Conservation (phyloP, 2,797 vertebrate genomes). For the Balearica regulorum region DNA sequence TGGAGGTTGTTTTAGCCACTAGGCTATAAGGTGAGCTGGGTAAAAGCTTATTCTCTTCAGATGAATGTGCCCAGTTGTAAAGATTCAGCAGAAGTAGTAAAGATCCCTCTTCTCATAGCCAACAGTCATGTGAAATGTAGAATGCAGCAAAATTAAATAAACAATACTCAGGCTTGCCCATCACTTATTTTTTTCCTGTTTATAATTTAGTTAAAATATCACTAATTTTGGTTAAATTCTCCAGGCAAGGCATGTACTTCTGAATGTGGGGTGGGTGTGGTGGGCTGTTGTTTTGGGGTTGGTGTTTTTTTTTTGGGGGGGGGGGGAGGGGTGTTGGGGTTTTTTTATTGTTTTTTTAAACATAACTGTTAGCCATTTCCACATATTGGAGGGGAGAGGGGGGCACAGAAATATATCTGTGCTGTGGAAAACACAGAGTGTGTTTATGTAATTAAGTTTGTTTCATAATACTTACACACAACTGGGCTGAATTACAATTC, state of each 20-base stretch:
- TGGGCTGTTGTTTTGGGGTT: neutral
- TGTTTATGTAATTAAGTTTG: neutral
- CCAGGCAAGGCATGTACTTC: neutral
- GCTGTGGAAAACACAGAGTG: neutral
- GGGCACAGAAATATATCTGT: neutral
- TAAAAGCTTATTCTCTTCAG: neutral
- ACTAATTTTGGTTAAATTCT: neutral
- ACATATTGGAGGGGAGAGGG: neutral
- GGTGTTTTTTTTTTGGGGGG: neutral
- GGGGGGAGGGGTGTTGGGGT: no score
- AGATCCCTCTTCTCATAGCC: neutral
- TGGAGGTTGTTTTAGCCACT: neutral
- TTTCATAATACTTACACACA: neutral
- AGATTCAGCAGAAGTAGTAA: neutral
- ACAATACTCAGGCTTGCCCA: neutral
- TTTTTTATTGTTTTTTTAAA: neutral
- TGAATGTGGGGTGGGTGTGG: neutral
- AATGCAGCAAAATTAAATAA: neutral
- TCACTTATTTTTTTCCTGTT: neutral
- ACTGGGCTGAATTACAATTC: neutral
- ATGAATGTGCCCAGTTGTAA: neutral
- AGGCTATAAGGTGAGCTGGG: neutral
- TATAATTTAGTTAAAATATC: neutral
- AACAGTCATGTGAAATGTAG: rapidly evolving
- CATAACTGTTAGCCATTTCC: neutral